phyloP scores from a whole-genome alignment of 2,888 invertebrate species.

The Opisthograptis luteolata region DNA sequence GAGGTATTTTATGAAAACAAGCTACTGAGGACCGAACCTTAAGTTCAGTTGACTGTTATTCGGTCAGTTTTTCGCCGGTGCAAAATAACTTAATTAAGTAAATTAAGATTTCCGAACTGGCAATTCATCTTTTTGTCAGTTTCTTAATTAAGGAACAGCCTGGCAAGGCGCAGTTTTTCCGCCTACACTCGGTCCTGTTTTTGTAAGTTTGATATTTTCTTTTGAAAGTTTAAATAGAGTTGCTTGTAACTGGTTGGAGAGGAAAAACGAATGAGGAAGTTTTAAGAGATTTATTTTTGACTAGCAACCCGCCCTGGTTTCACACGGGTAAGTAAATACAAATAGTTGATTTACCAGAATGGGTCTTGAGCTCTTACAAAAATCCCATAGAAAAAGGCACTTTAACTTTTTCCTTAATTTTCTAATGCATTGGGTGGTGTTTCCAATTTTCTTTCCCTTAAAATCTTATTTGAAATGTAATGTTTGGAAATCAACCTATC shows the following conservation, averaged over 20 bases:
- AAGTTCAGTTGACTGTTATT: slow-evolving; percentile 48
- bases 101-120: slow-evolving; percentile 63
- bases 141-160: slow-evolving; percentile 57
- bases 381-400: too few species aligned
- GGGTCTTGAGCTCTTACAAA: too few species aligned
- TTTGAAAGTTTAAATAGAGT: slow-evolving; percentile 18
- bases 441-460: too few species aligned
- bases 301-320: too few species aligned
- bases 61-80: slow-evolving; percentile 47
- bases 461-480: too few species aligned
- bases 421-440: too few species aligned
- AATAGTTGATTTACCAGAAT: too few species aligned
- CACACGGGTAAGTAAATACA: too few species aligned
- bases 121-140: slow-evolving; percentile 59
- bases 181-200: slow-evolving; percentile 15
- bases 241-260: not conserved
- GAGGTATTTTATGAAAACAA: not conserved
- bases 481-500: too few species aligned
- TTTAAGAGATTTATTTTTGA: too few species aligned
- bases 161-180: slow-evolving; percentile 33
- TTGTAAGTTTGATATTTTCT: slow-evolving; percentile 19
- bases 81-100: slow-evolving; percentile 66
- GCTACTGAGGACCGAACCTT: too few species aligned
- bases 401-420: too few species aligned
- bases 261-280: not conserved